phyloP scores from a whole-genome alignment of 2,888 invertebrate species.

The Leucozona laternaria region DNA sequence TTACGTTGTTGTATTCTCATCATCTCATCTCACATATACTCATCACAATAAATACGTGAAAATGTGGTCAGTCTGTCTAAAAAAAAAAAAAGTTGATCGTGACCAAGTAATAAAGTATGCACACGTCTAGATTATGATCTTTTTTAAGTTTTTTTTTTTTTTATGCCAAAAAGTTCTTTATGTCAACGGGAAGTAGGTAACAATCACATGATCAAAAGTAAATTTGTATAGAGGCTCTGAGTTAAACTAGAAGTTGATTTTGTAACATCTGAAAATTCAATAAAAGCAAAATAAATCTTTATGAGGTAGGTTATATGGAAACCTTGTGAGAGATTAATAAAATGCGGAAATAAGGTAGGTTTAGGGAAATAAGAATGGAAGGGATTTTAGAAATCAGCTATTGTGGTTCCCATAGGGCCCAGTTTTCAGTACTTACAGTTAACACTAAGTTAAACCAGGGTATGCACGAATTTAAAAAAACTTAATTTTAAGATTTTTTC shows the following conservation, averaged over 20 bases:
- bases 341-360: no score
- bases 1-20: conserved; percentile 45
- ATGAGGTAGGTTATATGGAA: no score
- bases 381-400: no score
- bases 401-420: no score
- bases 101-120: conserved; percentile 51
- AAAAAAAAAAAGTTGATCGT: conserved; percentile 50
- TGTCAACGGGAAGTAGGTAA: conserved; percentile 8
- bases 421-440: no score
- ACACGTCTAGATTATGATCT: conserved; percentile 19
- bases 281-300: background rate
- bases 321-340: background rate
- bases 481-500: no score
- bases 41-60: conserved; percentile 23
- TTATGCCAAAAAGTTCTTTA: conserved; percentile 1
- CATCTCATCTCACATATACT: background rate
- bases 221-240: background rate
- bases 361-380: no score
- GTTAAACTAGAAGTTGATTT: background rate
- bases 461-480: no score
- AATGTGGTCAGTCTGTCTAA: conserved; percentile 56
- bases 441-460: no score
- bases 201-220: conserved; percentile 17
- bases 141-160: background rate
- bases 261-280: background rate